Evolutionary conservation across 2,113 vertebrate genomes (phyloP).

Genomic region (Nannobrachium achirus): DNA sequence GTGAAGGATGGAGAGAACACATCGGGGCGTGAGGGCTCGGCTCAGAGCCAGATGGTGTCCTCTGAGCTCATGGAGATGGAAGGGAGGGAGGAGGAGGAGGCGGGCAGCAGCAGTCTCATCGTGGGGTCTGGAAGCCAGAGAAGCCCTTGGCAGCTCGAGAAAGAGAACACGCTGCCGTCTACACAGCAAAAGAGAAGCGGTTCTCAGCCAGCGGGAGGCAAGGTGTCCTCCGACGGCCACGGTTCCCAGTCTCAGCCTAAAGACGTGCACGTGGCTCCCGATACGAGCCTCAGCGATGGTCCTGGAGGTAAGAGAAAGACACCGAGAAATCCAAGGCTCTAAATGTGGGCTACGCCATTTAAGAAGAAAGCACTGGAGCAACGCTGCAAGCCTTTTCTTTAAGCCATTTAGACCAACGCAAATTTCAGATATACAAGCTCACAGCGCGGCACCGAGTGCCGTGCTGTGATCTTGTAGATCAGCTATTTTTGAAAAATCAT

Average conservation of each 20-base stretch:
- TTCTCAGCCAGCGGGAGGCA: conserved; percentile 55
- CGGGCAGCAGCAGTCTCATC: conserved; percentile 38
- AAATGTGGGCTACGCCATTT: too few relatives aligned
- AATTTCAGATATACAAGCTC: too few relatives aligned
- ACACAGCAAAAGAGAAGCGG: conserved; percentile 22
- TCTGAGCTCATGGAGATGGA: conserved; percentile 72
- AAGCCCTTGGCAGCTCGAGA: conserved; percentile 46
- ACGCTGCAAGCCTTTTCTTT: too few relatives aligned
- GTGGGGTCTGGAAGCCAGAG: conserved; percentile 66
- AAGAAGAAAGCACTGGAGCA: too few relatives aligned
- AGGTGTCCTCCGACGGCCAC: conserved; percentile 49
- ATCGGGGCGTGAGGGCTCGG: conserved; percentile 58
- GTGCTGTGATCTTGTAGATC: too few relatives aligned
- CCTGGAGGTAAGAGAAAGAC: conserved; percentile 82
- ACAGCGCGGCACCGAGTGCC: too few relatives aligned
- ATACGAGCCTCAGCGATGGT: conserved; percentile 84
- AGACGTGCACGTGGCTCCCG: not conserved
- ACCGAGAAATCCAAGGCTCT: too few relatives aligned
- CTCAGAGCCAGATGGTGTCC: conserved; percentile 67
- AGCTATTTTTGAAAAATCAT: too few relatives aligned
- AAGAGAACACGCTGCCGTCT: not conserved
- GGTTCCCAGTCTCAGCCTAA: conserved; percentile 18
- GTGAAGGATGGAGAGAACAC: conserved; percentile 45
- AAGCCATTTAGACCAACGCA: too few relatives aligned
- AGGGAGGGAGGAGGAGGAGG: conserved; percentile 13